A percentile compares a stretch with the other conserved stretches of the same genome.
phyloP scores from a whole-genome alignment of 2,113 vertebrate species.

The Elephantulus edwardii region DNA sequence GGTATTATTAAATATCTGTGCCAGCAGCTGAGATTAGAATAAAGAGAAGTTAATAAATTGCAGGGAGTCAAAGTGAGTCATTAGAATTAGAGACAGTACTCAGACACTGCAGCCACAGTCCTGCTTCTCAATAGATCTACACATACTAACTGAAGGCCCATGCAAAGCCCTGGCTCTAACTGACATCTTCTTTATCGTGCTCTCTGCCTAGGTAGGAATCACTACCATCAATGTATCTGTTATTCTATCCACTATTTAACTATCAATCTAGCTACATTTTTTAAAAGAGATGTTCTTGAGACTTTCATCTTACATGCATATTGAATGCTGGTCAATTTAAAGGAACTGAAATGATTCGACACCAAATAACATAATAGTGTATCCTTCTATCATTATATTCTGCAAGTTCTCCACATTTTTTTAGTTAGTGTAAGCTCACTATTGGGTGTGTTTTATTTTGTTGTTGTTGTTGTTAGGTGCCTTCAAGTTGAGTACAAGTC shows the following conservation, averaged over 20 bases:
- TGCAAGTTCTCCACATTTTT: neutral
- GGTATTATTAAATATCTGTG: constrained; percentile 66
- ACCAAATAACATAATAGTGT: neutral
- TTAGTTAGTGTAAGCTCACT: neutral
- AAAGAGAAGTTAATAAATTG: constrained; percentile 65
- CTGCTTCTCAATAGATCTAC: constrained; percentile 18
- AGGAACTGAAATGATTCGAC: neutral
- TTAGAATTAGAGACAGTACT: constrained; percentile 58
- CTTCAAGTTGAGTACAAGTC: too few species aligned
- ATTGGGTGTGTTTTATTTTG: neutral
- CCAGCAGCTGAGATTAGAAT: constrained; percentile 61
- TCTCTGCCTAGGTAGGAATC: neutral
- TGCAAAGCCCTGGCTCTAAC: neutral
- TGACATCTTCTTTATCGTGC: neutral
- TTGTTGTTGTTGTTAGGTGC: neutral
- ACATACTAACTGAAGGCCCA: neutral
- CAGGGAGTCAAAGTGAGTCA: constrained; percentile 60
- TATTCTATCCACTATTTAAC: neutral
- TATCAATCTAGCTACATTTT: neutral
- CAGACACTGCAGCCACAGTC: constrained; percentile 10
- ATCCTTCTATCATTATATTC: neutral
- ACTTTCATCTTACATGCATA: neutral
- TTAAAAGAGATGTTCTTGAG: constrained; percentile 13
- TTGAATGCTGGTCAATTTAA: neutral
- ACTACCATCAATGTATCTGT: neutral